These are phyloP conservation scores for Choristoneura fumiferana DNA, from an alignment of 1,140 invertebrate species.

Conservation along the genomic window DNA sequence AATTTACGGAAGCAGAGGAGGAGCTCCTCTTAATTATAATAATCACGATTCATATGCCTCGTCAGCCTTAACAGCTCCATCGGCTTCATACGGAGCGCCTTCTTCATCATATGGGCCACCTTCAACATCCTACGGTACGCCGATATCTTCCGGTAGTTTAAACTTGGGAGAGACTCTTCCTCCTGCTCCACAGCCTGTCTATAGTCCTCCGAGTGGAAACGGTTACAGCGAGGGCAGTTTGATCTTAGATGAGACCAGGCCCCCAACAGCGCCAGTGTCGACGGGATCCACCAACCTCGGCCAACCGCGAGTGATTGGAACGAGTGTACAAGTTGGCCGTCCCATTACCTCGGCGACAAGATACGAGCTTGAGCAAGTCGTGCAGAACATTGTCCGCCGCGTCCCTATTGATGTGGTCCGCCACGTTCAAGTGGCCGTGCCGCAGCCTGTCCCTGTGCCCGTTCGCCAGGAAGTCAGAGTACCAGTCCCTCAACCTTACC, in stretches of 20 bases:
- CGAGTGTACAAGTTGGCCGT: conserved; percentile 51
- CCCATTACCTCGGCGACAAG: conserved; percentile 41
- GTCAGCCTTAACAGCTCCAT: conserved; percentile 54
- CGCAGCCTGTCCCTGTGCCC: conserved; percentile 57
- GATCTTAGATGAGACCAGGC: neutral
- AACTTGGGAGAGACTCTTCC: neutral
- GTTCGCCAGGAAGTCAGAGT: conserved; percentile 68
- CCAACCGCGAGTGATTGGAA: conserved; percentile 54
- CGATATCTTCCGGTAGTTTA: neutral
- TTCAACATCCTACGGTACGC: conserved; percentile 42
- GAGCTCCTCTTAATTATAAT: conserved; percentile 34
- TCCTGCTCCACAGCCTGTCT: neutral
- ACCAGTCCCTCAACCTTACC: conserved; percentile 71
- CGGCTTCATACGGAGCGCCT: conserved; percentile 38
- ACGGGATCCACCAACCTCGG: conserved; percentile 31
- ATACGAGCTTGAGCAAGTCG: conserved; percentile 66
- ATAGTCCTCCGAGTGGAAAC: neutral
- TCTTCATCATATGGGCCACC: conserved; percentile 47
- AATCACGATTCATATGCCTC: conserved; percentile 53
- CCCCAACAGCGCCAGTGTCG: conserved; percentile 21
- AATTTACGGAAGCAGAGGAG: conserved; percentile 49
- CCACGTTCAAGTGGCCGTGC: conserved; percentile 63
- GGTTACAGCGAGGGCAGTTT: neutral
- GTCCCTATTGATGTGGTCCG: conserved; percentile 61
- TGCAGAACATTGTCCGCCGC: conserved; percentile 64